phyloP scores from a whole-genome alignment of 2,888 invertebrate genomes.

The Thymelicus lineola region DNA sequence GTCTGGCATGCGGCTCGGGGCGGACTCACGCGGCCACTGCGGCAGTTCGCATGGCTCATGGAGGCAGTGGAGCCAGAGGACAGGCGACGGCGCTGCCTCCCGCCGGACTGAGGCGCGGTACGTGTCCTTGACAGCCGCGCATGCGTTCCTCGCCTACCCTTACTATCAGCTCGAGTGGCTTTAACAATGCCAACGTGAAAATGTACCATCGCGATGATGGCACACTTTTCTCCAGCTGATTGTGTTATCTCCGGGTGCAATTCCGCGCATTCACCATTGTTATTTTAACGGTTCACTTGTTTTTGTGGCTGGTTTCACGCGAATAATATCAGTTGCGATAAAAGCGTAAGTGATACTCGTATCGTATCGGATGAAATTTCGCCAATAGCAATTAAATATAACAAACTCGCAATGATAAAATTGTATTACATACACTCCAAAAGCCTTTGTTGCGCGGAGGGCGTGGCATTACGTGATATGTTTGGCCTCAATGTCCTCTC shows the following conservation, averaged over 20 bases:
- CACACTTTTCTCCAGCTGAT: constrained; percentile 51
- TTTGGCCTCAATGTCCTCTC: constrained; percentile 53
- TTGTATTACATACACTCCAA: background rate
- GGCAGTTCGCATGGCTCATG: constrained; percentile 68
- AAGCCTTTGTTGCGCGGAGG: constrained; percentile 40
- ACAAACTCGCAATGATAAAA: background rate
- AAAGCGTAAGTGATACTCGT: background rate
- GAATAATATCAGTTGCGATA: background rate
- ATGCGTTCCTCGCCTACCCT: constrained; percentile 70
- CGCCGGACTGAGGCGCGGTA: constrained; percentile 79
- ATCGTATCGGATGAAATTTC: background rate
- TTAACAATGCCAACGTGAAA: constrained; percentile 57
- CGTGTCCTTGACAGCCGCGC: constrained; percentile 77
- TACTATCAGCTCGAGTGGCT: constrained; percentile 69
- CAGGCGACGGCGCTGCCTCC: constrained; percentile 74
- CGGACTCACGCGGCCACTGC: constrained; percentile 72
- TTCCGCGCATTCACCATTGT: constrained; percentile 9
- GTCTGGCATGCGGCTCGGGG: constrained; percentile 71
- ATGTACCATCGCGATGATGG: constrained; percentile 56
- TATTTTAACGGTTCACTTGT: background rate
- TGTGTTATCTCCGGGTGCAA: constrained; percentile 24
- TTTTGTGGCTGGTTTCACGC: background rate
- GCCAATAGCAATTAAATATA: background rate
- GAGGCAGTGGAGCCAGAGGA: constrained; percentile 47
- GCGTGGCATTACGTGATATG: constrained; percentile 64